Conservation (phyloP, 2,888 invertebrate genomes). For the Caenorhabditis auriculariae region DNA sequence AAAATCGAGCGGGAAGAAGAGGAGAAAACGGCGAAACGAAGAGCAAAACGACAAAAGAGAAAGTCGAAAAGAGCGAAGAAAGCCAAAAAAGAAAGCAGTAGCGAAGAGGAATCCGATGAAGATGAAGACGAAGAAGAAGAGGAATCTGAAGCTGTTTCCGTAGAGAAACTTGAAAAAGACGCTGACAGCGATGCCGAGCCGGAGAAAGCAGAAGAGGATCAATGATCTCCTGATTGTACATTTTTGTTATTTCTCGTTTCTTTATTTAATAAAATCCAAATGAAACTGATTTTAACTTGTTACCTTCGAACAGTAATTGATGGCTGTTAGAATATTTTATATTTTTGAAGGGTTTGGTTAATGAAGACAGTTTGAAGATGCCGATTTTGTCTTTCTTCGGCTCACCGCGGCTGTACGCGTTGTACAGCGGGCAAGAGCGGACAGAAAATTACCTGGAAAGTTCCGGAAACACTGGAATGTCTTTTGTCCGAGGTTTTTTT, state of each 20-base stretch:
- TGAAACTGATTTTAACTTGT: neutral
- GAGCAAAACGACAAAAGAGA: constrained; percentile 75
- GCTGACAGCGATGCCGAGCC: constrained; percentile 6
- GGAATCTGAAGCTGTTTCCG: constrained; percentile 3
- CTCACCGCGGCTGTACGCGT: constrained; percentile 38
- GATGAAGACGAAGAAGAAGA: constrained; percentile 5
- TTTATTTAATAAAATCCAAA: constrained; percentile 1
- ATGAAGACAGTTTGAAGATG: constrained; percentile 5
- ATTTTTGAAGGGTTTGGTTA: neutral
- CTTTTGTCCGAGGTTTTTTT: constrained; percentile 19
- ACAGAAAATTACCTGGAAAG: constrained; percentile 16
- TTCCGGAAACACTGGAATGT: constrained; percentile 23
- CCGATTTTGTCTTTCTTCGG: constrained; percentile 15
- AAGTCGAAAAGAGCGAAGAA: constrained; percentile 33
- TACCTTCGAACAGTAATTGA: neutral
- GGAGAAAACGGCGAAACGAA: constrained; percentile 74
- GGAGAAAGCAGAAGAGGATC: constrained; percentile 5
- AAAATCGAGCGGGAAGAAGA: constrained; percentile 67
- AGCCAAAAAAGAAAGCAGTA: constrained; percentile 10
- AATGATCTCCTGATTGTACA: neutral
- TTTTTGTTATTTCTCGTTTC: neutral
- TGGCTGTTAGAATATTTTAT: neutral
- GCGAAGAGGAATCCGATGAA: constrained; percentile 13
- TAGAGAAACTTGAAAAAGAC: constrained; percentile 5
- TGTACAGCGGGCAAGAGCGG: constrained; percentile 12